phyloP scores from a whole-genome alignment of 1,140 invertebrate genomes.

The Lepidurus arcticus region DNA sequence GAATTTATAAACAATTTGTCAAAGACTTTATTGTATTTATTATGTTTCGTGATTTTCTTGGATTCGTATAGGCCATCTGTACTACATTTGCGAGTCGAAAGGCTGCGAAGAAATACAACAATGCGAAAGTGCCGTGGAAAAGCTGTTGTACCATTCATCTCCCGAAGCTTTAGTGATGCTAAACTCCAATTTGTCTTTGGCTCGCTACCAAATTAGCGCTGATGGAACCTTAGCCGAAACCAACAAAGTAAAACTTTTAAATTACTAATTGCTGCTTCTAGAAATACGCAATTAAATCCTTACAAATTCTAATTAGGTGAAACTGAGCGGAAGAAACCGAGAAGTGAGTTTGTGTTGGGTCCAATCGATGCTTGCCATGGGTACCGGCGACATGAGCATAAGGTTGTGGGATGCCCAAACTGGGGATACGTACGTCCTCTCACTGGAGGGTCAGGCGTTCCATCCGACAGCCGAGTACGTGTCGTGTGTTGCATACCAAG shows the following conservation, averaged over 20 bases:
- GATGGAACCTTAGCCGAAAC: neutral
- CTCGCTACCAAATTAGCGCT: neutral
- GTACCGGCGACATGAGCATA: slow-evolving; percentile 69
- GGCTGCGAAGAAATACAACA: neutral
- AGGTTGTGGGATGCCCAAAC: slow-evolving; percentile 90
- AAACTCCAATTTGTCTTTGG: neutral
- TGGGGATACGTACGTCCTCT: slow-evolving; percentile 83
- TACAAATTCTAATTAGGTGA: slow-evolving; percentile 52
- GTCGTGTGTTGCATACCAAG: slow-evolving; percentile 63
- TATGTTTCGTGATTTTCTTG: neutral
- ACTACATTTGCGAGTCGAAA: slow-evolving; percentile 11
- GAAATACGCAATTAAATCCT: neutral
- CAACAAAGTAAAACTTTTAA: neutral
- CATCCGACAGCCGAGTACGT: slow-evolving; percentile 56
- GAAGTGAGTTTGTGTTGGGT: slow-evolving; percentile 66
- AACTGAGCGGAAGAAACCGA: slow-evolving; percentile 64
- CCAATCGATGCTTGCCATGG: slow-evolving; percentile 61
- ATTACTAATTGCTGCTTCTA: neutral
- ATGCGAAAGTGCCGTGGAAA: neutral
- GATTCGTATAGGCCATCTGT: neutral
- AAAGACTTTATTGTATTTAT: neutral
- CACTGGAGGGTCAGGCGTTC: slow-evolving; percentile 46
- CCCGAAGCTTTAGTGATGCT: slow-evolving; percentile 8
- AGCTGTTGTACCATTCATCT: neutral
- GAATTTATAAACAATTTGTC: neutral